phyloP scores from a whole-genome alignment of 2,888 invertebrate species.

The Sericinus montela region DNA sequence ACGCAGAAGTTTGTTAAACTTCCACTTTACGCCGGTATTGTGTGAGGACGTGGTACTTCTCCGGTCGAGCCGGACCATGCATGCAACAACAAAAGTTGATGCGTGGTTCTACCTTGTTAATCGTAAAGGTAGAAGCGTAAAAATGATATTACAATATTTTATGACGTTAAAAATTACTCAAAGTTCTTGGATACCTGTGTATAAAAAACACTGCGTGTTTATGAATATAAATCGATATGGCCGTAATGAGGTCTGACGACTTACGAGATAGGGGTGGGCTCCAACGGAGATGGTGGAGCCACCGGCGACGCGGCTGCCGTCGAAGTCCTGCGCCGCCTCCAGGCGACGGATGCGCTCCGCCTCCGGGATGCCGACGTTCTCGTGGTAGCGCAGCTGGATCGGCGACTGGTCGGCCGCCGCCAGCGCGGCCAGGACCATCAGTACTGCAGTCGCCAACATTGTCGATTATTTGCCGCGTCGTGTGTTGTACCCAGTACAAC shows the following conservation, averaged over 20 bases:
- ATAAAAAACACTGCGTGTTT: too few species aligned
- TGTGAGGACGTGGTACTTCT: too few species aligned
- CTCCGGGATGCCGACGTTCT: slow-evolving; percentile 30
- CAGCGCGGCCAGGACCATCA: not conserved
- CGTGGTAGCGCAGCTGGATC: slow-evolving; percentile 31
- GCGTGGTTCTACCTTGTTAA: too few species aligned
- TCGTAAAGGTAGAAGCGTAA: too few species aligned
- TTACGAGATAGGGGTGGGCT: slow-evolving; percentile 27
- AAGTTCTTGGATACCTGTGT: too few species aligned
- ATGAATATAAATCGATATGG: too few species aligned
- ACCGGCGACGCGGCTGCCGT: slow-evolving; percentile 34
- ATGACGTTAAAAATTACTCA: too few species aligned
- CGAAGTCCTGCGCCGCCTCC: slow-evolving; percentile 33
- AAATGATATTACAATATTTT: too few species aligned
- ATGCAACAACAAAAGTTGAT: too few species aligned
- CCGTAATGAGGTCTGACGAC: not conserved
- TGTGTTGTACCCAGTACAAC: not conserved
- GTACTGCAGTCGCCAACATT: slow-evolving; percentile 6
- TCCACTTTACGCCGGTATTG: too few species aligned
- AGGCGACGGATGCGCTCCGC: slow-evolving; percentile 31
- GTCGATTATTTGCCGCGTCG: not conserved
- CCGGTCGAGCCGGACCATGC: too few species aligned
- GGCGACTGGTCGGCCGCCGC: slow-evolving; percentile 17
- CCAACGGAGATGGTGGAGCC: slow-evolving; percentile 30
- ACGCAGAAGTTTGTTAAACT: too few species aligned